phyloP scores from a whole-genome alignment of 2,888 invertebrate species.

The Adela reaumurella region DNA sequence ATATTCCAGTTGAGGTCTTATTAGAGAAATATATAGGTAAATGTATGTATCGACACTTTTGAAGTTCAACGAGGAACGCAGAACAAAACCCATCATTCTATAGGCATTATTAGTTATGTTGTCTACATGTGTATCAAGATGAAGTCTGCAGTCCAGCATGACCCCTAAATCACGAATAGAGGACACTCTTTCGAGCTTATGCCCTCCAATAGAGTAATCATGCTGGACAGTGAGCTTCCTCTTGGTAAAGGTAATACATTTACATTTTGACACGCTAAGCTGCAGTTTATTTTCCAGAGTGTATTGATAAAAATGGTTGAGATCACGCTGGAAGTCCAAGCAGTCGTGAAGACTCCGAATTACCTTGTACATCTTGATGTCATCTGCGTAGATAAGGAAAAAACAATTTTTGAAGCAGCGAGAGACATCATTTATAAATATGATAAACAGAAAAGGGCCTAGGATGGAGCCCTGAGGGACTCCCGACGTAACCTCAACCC shows the following conservation, averaged over 20 bases:
- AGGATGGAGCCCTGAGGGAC: slow-evolving; percentile 14
- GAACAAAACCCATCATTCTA: neutral
- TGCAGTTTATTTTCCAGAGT: neutral
- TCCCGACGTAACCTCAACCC: slow-evolving; percentile 7
- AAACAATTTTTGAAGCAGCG: slow-evolving; percentile 2
- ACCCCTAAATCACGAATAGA: neutral
- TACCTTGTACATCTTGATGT: neutral
- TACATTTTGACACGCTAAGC: neutral
- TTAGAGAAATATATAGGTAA: too few relatives aligned
- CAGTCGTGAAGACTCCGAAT: neutral
- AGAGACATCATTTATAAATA: slow-evolving; percentile 12
- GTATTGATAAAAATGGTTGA: neutral
- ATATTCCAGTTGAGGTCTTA: too few relatives aligned
- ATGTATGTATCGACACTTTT: too few relatives aligned
- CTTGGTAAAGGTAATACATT: neutral
- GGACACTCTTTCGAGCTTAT: neutral
- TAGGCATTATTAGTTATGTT: neutral
- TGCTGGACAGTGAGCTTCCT: neutral
- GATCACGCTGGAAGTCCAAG: neutral
- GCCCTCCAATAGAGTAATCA: neutral
- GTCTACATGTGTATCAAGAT: neutral
- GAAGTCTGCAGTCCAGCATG: neutral
- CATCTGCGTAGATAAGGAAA: neutral
- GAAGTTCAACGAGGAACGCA: neutral
- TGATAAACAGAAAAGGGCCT: slow-evolving; percentile 10